Conservation (phyloP, 2,888 invertebrate genomes). For the Drosophila dives region DNA sequence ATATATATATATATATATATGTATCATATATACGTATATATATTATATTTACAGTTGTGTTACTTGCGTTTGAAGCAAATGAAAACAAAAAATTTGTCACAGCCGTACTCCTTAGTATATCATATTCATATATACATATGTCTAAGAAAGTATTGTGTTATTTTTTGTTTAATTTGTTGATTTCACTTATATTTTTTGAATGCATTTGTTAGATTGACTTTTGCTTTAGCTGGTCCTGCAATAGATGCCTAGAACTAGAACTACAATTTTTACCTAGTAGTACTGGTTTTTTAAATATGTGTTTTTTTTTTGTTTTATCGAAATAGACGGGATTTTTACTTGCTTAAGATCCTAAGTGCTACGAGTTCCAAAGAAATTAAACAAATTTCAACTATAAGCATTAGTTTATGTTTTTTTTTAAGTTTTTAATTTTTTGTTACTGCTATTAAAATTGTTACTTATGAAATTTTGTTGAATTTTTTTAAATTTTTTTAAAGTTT, state of each 20-base stretch:
- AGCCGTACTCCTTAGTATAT: conserved; percentile 76
- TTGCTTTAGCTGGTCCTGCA: conserved; percentile 57
- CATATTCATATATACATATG: conserved; percentile 30
- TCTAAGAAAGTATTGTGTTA: conserved; percentile 28
- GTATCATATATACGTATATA: conserved; percentile 10
- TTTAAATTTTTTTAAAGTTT: conserved; percentile 7
- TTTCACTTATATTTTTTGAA: conserved; percentile 14
- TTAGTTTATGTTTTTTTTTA: background rate
- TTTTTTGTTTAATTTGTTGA: conserved; percentile 9
- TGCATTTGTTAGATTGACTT: conserved; percentile 32
- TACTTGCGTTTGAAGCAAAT: conserved; percentile 71
- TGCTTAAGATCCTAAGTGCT: conserved; percentile 41
- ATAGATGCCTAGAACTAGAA: conserved; percentile 38
- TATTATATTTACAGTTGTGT: conserved; percentile 66
- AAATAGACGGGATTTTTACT: conserved; percentile 48
- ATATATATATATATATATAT: conserved; percentile 11
- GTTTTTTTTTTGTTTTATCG: conserved; percentile 19
- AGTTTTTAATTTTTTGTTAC: conserved; percentile 1
- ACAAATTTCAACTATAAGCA: conserved; percentile 13
- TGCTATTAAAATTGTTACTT: conserved; percentile 18
- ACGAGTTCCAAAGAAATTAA: conserved; percentile 17
- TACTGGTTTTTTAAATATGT: background rate
- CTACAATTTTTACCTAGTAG: conserved; percentile 6
- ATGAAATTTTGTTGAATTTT: conserved; percentile 6
- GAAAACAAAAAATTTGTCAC: conserved; percentile 73